Base-by-base conservation (phyloP, 2,113 vertebrate genomes). In the Climacteris rufus region DNA sequence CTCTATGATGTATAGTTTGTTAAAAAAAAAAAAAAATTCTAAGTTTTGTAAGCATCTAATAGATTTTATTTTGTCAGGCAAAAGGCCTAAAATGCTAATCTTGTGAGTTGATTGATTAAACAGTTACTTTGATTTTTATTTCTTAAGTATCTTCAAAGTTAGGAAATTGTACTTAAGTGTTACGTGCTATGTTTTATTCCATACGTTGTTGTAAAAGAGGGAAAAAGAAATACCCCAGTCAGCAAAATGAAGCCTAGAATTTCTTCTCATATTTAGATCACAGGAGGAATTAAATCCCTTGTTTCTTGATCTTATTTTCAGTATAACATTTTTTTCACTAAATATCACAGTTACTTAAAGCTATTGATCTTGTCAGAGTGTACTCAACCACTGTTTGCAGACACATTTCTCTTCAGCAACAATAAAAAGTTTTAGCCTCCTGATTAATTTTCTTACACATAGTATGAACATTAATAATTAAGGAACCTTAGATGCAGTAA, bases 51-150 rank as follows among this genome's bases (percentile, higher is more conserved):
- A 59, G 10, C 11, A 61, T 69, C 23, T 88, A 70, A 72, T 91
- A 91, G 45, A 66, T 90, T 88, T 82, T 87, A 54, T 79, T 89
- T 90, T 90, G 21, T 65, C 22, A 57, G 22, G 54, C 21, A 68
- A 68, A 76, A 85, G 31, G 15, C 59, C 45, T 70, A 52, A 90
- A 92, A 85, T 83, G 31, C 24, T 63, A 35, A 42, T 83, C 23
- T 83, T 47, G n/a, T 83, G 0, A 45, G 33, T 87, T 75, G 35
- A 90, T 78, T 88, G 68, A 95, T 81, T 86, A 86, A 91, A 52
- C 50, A 90, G 11, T 83, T 94, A 86, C 52, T 94, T 94, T 70
- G 39, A 88, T 90, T 90, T 92, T 92, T 94, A 15, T 70, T 88
- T 95, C 45, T 75, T 92, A 78, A 49, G 13, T 15, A 24, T 83